Evolutionary conservation across 1,140 invertebrate genomes (phyloP).

Genomic region (Chrysomallon squamiferum): DNA sequence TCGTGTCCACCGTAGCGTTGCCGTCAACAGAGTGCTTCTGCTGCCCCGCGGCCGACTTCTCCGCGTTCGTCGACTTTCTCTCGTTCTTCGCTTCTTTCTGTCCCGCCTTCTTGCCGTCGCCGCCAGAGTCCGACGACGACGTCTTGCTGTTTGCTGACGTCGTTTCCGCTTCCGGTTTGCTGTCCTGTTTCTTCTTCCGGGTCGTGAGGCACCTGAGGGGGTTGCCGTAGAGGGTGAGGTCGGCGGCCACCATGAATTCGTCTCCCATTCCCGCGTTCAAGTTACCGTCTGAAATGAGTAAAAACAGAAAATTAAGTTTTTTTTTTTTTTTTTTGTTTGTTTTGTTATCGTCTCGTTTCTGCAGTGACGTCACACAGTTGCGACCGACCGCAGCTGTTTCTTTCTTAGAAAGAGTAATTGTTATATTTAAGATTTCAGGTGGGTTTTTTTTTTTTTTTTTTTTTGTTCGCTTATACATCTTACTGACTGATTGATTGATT

Average conservation of each 20-base stretch:
- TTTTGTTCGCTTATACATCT: too few relatives aligned
- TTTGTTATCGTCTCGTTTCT: too few relatives aligned
- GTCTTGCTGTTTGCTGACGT: background rate
- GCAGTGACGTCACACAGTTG: too few relatives aligned
- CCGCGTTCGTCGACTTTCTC: background rate
- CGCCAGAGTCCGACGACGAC: background rate
- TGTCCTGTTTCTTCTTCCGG: background rate
- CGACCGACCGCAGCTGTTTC: too few relatives aligned
- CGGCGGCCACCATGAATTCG: constrained; percentile 24
- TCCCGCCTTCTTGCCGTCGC: background rate
- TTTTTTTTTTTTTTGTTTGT: too few relatives aligned
- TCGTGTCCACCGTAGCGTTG: constrained; percentile 6
- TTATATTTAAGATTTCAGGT: too few relatives aligned
- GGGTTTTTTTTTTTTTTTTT: too few relatives aligned
- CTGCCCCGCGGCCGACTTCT: too few relatives aligned
- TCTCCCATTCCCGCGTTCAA: background rate
- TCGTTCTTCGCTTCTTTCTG: background rate
- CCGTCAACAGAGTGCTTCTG: background rate
- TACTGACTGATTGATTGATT: too few relatives aligned
- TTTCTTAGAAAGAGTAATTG: too few relatives aligned
- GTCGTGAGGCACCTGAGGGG: constrained; percentile 13
- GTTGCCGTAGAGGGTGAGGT: constrained; percentile 28
- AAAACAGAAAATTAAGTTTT: too few relatives aligned
- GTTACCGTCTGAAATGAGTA: background rate
- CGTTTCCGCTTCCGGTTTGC: background rate